Percentiles rank a stretch among this genome's conserved stretches.
phyloP scores from a whole-genome alignment of 2,888 invertebrate species.

The Arctia plantaginis region DNA sequence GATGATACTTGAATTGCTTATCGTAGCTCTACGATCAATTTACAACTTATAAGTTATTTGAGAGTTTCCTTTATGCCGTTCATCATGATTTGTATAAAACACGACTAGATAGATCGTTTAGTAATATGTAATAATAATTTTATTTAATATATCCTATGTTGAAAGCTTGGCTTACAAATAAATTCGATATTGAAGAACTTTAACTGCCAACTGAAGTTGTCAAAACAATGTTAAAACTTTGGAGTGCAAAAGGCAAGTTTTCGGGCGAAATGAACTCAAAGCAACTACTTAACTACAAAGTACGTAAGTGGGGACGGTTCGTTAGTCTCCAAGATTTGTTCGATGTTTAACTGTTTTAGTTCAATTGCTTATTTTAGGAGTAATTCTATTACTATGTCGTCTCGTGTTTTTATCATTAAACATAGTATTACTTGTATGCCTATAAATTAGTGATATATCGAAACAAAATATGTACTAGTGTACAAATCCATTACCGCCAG shows the following conservation, averaged over 20 bases:
- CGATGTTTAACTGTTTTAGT: constrained; percentile 24
- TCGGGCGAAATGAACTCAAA: constrained; percentile 39
- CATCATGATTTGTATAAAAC: neutral
- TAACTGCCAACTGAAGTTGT: constrained; percentile 36
- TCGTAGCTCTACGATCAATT: too few relatives aligned
- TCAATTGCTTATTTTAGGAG: constrained; percentile 9
- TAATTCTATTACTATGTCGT: constrained; percentile 9
- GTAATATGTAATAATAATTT: too few relatives aligned
- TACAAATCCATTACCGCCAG: too few relatives aligned
- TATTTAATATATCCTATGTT: neutral
- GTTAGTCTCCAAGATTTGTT: constrained; percentile 44
- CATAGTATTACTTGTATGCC: neutral
- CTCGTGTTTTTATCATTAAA: neutral
- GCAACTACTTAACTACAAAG: constrained; percentile 15
- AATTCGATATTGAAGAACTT: constrained; percentile 29
- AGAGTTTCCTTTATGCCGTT: too few relatives aligned
- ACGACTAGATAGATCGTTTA: neutral
- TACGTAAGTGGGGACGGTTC: constrained; percentile 36
- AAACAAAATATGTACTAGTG: too few relatives aligned
- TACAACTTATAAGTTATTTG: too few relatives aligned
- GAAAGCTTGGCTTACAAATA: neutral
- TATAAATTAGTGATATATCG: neutral
- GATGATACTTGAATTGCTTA: too few relatives aligned
- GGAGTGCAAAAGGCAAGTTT: constrained; percentile 49
- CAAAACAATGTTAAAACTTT: constrained; percentile 38